Conservation (phyloP, 2,797 vertebrate species). For the Steatocranus sp. region DNA sequence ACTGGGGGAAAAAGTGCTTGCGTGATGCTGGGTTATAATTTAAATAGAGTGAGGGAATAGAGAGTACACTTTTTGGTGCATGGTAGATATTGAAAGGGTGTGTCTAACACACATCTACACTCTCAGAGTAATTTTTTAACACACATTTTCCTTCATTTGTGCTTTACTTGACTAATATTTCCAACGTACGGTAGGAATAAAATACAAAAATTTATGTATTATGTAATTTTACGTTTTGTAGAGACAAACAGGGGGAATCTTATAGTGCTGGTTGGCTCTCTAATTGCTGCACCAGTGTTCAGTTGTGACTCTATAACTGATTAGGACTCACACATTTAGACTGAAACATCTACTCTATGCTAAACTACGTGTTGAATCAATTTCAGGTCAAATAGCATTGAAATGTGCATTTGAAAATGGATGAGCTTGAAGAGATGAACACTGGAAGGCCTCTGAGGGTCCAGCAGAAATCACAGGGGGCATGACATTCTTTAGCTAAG, state of each 20-base stretch:
- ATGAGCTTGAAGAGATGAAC: slow-evolving; percentile 44
- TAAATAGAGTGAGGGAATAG: neutral
- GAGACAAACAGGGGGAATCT: neutral
- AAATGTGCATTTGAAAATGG: slow-evolving; percentile 49
- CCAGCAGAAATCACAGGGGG: slow-evolving; percentile 52
- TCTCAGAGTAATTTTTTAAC: neutral
- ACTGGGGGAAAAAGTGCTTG: neutral
- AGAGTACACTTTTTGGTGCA: neutral
- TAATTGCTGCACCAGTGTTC: neutral
- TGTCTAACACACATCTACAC: neutral
- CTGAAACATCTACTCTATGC: neutral
- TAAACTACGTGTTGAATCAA: slow-evolving; percentile 44
- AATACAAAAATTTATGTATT: neutral
- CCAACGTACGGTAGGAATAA: neutral
- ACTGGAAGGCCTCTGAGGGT: slow-evolving; percentile 37
- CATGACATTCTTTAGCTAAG: slow-evolving; percentile 62
- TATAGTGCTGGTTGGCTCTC: neutral
- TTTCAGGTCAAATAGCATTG: slow-evolving; percentile 39
- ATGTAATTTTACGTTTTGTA: neutral
- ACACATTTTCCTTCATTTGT: neutral
- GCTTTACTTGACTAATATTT: neutral
- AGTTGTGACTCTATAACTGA: slow-evolving; percentile 1
- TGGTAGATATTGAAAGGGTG: neutral
- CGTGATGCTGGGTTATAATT: neutral
- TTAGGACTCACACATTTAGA: neutral